Conservation (phyloP, 2,888 invertebrate species). For the Epistrophe grossulariae region DNA sequence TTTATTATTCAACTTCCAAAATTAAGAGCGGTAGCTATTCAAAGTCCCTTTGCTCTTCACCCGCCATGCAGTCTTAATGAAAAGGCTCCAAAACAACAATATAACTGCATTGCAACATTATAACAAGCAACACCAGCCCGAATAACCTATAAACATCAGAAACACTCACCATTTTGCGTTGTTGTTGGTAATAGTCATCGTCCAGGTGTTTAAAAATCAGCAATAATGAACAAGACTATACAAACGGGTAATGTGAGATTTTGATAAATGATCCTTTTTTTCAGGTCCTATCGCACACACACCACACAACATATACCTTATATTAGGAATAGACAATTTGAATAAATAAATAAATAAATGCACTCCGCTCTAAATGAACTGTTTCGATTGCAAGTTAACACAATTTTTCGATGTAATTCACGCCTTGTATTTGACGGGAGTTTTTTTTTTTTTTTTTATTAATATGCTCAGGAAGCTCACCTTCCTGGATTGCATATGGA, state of each 20-base stretch:
- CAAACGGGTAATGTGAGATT: conserved; percentile 74
- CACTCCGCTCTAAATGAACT: conserved; percentile 60
- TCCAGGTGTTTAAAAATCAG: conserved; percentile 70
- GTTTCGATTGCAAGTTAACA: conserved; percentile 74
- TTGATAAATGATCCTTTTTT: conserved; percentile 75
- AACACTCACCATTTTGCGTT: conserved; percentile 64
- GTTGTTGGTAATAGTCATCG: conserved; percentile 68
- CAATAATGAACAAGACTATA: conserved; percentile 45
- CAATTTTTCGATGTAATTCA: conserved; percentile 71
- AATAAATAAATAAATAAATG: conserved; percentile 30
- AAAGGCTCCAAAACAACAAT: no score
- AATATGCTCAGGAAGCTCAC: conserved; percentile 36
- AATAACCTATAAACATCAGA: conserved; percentile 50
- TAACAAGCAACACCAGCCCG: conserved; percentile 38
- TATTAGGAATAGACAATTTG: conserved; percentile 9
- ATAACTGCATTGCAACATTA: conserved; percentile 27
- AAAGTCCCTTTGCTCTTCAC: no score
- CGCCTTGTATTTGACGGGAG: conserved; percentile 62
- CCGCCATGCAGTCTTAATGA: no score
- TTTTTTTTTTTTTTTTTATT: conserved; percentile 17
- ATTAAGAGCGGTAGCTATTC: no score
- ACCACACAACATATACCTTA: background rate
- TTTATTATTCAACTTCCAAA: no score
- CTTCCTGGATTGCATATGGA: conserved; percentile 50
- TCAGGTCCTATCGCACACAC: conserved; percentile 39